Evolutionary conservation across 2,113 vertebrate species (phyloP).

Genomic region (Bubo bubo): DNA sequence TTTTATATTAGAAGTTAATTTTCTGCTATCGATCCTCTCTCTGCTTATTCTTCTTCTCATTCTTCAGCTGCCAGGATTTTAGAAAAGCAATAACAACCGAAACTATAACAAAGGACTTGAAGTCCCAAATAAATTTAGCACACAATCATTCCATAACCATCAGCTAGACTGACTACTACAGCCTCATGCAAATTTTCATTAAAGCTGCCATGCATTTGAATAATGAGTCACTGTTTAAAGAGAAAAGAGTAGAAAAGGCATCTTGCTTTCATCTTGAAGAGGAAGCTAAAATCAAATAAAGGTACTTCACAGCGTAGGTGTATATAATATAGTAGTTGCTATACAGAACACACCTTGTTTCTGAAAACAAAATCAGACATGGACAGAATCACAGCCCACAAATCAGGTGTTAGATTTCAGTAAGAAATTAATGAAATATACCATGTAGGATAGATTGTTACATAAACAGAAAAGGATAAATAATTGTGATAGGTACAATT

Average conservation of each 20-base stretch:
- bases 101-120: background rate
- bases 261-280: background rate
- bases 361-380: background rate
- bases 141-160: background rate
- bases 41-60: slow-evolving; percentile 16
- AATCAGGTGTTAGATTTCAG: background rate
- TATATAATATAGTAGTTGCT: background rate
- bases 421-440: background rate
- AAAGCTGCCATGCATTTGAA: background rate
- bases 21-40: slow-evolving; percentile 28
- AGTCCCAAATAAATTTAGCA: background rate
- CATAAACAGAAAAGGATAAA: background rate
- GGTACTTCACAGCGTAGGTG: background rate
- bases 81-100: background rate
- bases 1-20: slow-evolving; percentile 51
- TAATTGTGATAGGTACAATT: background rate
- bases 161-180: background rate
- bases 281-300: background rate
- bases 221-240: background rate
- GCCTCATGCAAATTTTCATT: background rate
- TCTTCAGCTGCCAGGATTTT: background rate
- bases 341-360: background rate
- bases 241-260: background rate
- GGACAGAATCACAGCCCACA: background rate
- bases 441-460: background rate